These are phyloP conservation scores for Elephas maximus DNA, from an alignment of 2,113 vertebrate species.

Conservation along the genomic window DNA sequence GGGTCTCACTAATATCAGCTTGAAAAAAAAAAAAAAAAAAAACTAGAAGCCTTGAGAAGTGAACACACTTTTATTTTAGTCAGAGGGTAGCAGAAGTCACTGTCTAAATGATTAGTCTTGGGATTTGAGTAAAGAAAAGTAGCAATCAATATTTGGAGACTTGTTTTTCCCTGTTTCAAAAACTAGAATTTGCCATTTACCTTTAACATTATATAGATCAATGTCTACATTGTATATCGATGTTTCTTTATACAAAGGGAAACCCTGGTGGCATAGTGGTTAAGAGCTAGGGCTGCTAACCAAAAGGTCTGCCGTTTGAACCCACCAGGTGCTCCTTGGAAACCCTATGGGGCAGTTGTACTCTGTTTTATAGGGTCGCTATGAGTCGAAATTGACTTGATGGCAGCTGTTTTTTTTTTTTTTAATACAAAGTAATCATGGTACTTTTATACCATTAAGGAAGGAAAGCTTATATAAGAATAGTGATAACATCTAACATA, in stretches of 20 bases:
- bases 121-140: not conserved
- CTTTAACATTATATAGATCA: not conserved
- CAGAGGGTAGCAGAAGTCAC: not conserved
- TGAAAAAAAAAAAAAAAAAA: not conserved
- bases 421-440: not conserved
- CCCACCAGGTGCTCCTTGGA: no score
- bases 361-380: no score
- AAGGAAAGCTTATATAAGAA: not conserved
- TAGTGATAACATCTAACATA: not conserved
- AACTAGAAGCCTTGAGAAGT: not conserved
- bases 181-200: not conserved
- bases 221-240: not conserved
- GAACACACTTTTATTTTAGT: not conserved
- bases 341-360: no score
- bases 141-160: not conserved
- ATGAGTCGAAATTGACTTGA: no score
- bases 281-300: no score
- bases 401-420: no score
- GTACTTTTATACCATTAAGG: not conserved
- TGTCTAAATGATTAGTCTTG: not conserved
- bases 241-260: not conserved
- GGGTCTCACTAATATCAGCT: not conserved
- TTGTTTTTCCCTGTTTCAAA: not conserved
- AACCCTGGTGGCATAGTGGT: no score
- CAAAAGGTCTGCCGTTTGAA: no score